Base-by-base conservation (phyloP, 1,140 invertebrate species). In the Pogonognathellus flavescens region DNA sequence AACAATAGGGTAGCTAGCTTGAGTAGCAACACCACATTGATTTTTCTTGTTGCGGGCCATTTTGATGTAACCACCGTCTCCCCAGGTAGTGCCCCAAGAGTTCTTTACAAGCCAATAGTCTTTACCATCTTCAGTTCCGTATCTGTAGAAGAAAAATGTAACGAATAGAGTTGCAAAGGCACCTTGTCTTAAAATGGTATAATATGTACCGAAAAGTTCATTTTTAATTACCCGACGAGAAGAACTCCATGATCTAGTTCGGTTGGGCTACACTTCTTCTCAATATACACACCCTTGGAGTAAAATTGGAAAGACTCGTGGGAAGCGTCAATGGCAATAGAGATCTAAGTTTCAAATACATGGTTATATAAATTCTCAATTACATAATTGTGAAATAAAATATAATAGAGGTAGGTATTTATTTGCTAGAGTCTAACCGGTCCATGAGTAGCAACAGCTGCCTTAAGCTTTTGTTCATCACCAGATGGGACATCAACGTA, bases 271-370 rank as follows among this genome's bases (percentile, higher is more conserved):
- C 97, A 96, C 9, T 93, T 89, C 2, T 91, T 91, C 70, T 95
- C 94, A 86, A 93, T 91, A 85, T 88, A 87, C 86, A 88, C 88
- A 89, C 95, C 95, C 87, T 92, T 91, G 1, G 92, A 92, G 90
- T 98, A 98, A 82, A 95, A 93, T 88, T 95, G 94, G 92, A 99
- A 96, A 6, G 93, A 92, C 76, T 93, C 90, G 84, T 94, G 93
- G 14, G 94, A 93, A 84, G 98, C 98, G 93, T 99, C 98, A 90
- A 99, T 99, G 84, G 97, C 98, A 80, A 96, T 93, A 9, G 95
- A 93, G 18, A 96, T 84, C 88, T 88, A 50, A 31, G 31, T 41
- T 41, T 41, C 31, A 41, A 41, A 41, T 41, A 41, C 6, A n/a
- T n/a, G n/a, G n/a, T 41, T 41, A 11, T 4, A 49, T 80, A 1